Evolutionary conservation across 1,140 invertebrate species (phyloP).

Genomic region (Lamellibrachia luymesi): DNA sequence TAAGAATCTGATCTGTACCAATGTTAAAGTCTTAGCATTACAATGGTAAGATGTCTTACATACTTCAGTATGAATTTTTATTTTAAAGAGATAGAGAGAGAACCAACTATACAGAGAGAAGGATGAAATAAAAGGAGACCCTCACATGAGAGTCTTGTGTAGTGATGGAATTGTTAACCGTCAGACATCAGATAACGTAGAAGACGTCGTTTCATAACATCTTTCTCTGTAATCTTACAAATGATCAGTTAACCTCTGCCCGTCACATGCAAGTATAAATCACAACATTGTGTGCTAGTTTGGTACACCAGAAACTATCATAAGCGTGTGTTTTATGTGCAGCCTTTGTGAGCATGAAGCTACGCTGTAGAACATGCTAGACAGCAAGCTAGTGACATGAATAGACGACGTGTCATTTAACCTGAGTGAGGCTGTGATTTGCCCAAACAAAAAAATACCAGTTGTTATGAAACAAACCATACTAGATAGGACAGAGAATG

Average conservation of each 20-base stretch:
- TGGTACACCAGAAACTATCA: background rate
- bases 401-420: background rate
- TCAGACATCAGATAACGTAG: background rate
- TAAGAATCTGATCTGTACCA: background rate
- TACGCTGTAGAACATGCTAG: background rate
- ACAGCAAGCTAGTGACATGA: background rate
- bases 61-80: background rate
- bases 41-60: background rate
- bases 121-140: background rate
- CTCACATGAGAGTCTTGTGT: background rate
- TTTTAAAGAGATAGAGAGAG: background rate
- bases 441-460: background rate
- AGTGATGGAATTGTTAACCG: background rate
- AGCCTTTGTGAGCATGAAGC: background rate
- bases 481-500: background rate
- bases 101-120: background rate
- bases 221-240: background rate
- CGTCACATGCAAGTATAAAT: background rate
- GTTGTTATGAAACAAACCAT: background rate
- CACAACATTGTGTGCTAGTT: background rate
- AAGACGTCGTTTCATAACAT: background rate
- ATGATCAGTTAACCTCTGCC: conserved; percentile 1
- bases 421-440: background rate
- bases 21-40: background rate
- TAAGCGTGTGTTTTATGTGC: background rate